Evolutionary conservation across 2,797 vertebrate genomes (phyloP).

Genomic region (Micrastur ruficollis): DNA sequence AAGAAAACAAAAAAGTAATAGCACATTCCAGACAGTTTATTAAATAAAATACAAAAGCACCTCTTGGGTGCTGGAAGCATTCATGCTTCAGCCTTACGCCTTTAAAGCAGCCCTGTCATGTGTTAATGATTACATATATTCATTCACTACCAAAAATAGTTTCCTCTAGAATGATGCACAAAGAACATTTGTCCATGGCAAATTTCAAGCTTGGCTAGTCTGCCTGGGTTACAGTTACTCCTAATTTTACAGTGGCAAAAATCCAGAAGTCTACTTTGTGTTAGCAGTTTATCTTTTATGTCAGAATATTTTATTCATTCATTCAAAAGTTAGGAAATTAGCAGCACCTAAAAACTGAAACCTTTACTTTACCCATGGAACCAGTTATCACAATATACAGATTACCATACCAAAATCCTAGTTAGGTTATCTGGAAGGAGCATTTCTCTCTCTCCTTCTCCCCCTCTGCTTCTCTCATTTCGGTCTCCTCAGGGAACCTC

Average conservation of each 20-base stretch:
- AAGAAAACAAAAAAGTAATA: background rate
- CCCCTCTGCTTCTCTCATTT: background rate
- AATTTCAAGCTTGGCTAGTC: slow-evolving; percentile 54
- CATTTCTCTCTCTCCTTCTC: background rate
- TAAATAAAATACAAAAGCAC: slow-evolving; percentile 27
- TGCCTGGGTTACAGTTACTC: slow-evolving; percentile 53
- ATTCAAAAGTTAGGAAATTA: background rate
- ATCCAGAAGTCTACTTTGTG: slow-evolving; percentile 35
- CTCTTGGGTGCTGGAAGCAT: slow-evolving; percentile 36
- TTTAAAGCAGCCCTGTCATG: slow-evolving; percentile 7
- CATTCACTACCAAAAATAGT: slow-evolving; percentile 64
- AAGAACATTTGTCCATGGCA: slow-evolving; percentile 62
- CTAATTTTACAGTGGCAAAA: slow-evolving; percentile 56
- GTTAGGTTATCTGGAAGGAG: background rate
- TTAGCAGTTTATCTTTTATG: slow-evolving; percentile 25
- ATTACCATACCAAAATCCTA: background rate
- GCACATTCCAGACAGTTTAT: background rate
- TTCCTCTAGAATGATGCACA: slow-evolving; percentile 61
- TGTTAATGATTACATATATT: slow-evolving; percentile 66
- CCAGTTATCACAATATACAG: background rate
- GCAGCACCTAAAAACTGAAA: background rate
- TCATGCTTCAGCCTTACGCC: slow-evolving; percentile 1
- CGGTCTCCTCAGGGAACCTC: background rate
- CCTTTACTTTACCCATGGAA: background rate
- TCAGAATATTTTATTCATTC: background rate